These are phyloP conservation scores for Volucella inanis DNA, from an alignment of 2,888 invertebrate species.

Conservation along the genomic window DNA sequence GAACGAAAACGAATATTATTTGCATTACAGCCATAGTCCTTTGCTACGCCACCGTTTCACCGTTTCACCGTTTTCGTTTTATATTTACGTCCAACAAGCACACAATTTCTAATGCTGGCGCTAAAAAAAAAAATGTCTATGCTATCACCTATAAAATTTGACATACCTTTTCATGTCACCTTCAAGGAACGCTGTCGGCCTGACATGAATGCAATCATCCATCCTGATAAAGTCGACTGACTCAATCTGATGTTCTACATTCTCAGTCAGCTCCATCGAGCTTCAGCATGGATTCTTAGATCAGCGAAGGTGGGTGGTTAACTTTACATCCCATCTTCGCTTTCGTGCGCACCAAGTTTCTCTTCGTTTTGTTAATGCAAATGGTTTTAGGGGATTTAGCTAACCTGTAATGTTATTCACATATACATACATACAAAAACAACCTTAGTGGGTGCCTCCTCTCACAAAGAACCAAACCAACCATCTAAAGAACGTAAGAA, in stretches of 20 bases:
- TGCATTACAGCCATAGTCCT: slow-evolving; percentile 43
- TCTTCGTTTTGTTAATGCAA: slow-evolving; percentile 59
- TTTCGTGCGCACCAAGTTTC: slow-evolving; percentile 30
- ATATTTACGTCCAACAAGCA: slow-evolving; percentile 49
- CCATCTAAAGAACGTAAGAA: slow-evolving; percentile 53
- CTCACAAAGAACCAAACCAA: slow-evolving; percentile 43
- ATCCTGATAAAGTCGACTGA: slow-evolving; percentile 71
- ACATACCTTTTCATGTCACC: slow-evolving; percentile 74
- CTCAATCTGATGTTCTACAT: slow-evolving; percentile 72
- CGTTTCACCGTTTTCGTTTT: slow-evolving; percentile 13
- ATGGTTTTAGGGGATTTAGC: slow-evolving; percentile 71
- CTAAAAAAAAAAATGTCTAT: slow-evolving; percentile 36
- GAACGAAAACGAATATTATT: slow-evolving; percentile 46
- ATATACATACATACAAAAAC: slow-evolving; percentile 42
- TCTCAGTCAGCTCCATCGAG: slow-evolving; percentile 42
- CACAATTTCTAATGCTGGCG: slow-evolving; percentile 41
- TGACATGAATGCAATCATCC: slow-evolving; percentile 74
- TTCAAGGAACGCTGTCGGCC: slow-evolving; percentile 70
- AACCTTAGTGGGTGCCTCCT: slow-evolving; percentile 40
- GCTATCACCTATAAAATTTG: slow-evolving; percentile 71
- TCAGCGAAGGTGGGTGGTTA: slow-evolving; percentile 45
- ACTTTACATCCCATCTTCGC: slow-evolving; percentile 57
- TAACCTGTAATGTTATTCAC: slow-evolving; percentile 65
- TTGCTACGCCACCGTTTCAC: neutral
- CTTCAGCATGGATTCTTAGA: slow-evolving; percentile 20